phyloP scores from a whole-genome alignment of 2,888 invertebrate genomes.

The Sturmia bella region DNA sequence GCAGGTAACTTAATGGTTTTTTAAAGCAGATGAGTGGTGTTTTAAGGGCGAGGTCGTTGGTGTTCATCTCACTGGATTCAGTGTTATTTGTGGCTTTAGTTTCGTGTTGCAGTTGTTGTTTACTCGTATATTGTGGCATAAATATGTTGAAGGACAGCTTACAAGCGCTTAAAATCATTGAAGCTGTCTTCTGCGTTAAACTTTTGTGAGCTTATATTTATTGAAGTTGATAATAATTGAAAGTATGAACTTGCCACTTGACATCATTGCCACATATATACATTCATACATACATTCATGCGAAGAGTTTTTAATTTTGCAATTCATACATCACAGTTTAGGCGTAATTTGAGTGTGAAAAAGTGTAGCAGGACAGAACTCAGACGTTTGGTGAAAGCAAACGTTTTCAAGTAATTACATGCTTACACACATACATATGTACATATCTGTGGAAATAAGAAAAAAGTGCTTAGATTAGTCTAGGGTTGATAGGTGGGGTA shows the following conservation, averaged over 20 bases:
- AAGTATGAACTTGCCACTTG: slow-evolving; percentile 57
- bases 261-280: slow-evolving; percentile 35
- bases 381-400: too few species aligned
- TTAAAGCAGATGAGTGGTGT: slow-evolving; percentile 14
- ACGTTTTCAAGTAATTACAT: too few species aligned
- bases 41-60: slow-evolving; percentile 57
- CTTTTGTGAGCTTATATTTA: slow-evolving; percentile 21
- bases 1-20: slow-evolving; percentile 19
- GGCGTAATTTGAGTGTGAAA: too few species aligned
- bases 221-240: not conserved
- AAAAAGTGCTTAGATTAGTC: too few species aligned
- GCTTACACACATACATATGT: too few species aligned
- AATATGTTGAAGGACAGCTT: slow-evolving; percentile 39
- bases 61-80: slow-evolving; percentile 7
- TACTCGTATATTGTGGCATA: not conserved
- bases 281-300: too few species aligned
- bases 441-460: too few species aligned
- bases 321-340: too few species aligned
- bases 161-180: slow-evolving; percentile 18
- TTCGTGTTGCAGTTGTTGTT: not conserved
- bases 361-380: too few species aligned
- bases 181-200: not conserved
- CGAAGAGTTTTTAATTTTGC: too few species aligned
- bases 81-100: not conserved
- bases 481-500: too few species aligned